Percentiles rank a stretch among this genome's conserved stretches.
These are phyloP conservation scores for Pterocles orientalis DNA, from an alignment of 2,113 vertebrate species.

Conservation along the genomic window DNA sequence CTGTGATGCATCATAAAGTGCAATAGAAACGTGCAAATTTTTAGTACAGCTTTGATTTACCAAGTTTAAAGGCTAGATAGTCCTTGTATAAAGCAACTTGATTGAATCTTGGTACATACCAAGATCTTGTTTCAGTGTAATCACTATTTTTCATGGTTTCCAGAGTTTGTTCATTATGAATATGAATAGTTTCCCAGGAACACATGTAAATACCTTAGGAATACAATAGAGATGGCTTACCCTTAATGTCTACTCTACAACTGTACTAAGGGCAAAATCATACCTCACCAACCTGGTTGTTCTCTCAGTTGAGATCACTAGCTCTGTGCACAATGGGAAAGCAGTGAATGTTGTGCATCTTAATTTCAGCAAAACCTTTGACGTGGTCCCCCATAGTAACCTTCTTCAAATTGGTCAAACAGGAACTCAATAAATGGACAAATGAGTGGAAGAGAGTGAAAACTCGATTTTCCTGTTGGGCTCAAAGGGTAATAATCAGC, in stretches of 20 bases:
- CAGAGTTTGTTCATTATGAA: fast-evolving
- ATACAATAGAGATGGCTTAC: neutral
- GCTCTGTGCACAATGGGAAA: neutral
- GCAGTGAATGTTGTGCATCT: neutral
- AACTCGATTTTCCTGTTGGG: neutral
- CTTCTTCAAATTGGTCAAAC: neutral
- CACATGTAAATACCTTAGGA: neutral
- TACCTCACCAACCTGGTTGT: neutral
- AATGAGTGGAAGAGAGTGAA: neutral
- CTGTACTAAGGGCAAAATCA: neutral
- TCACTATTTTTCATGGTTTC: neutral
- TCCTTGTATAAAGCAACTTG: neutral
- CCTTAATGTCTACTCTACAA: neutral
- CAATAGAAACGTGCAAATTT: neutral
- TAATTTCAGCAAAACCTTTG: neutral
- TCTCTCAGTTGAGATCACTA: neutral
- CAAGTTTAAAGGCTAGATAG: neutral
- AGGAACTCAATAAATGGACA: neutral
- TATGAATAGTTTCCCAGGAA: neutral
- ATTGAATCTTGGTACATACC: neutral
- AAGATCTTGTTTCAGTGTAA: neutral
- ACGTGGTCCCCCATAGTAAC: neutral
- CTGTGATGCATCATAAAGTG: neutral
- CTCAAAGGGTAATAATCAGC: neutral
- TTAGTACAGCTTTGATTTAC: neutral